These are phyloP conservation scores for Polymixis lichenea DNA, from an alignment of 2,888 invertebrate species.

Conservation along the genomic window DNA sequence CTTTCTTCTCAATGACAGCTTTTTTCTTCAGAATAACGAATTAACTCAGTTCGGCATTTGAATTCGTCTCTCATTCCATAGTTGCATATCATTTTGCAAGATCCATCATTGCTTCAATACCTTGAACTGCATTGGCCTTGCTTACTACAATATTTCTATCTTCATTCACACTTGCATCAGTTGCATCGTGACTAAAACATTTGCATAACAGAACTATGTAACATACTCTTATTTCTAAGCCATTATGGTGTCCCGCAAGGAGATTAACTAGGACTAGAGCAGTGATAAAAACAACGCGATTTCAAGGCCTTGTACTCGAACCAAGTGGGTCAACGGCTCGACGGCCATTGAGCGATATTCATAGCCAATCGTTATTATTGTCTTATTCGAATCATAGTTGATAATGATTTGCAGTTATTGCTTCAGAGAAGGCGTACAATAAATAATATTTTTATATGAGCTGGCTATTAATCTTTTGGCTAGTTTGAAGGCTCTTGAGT, in stretches of 20 bases:
- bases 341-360: constrained; percentile 57
- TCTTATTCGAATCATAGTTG: constrained; percentile 51
- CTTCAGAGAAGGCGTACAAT: constrained; percentile 35
- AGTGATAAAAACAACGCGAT: constrained; percentile 6
- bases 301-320: constrained; percentile 32
- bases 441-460: constrained; percentile 50
- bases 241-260: constrained; percentile 30
- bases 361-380: constrained; percentile 71
- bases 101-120: not conserved
- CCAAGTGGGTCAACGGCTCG: constrained; percentile 58
- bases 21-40: not conserved
- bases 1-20: not conserved
- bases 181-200: constrained; percentile 21
- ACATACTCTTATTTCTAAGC: not conserved
- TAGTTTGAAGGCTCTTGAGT: constrained; percentile 40
- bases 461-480: constrained; percentile 49
- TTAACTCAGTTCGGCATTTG: not conserved
- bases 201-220: constrained; percentile 4
- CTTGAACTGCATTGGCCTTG: constrained; percentile 34
- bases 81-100: constrained; percentile 29
- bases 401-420: constrained; percentile 53
- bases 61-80: constrained; percentile 3
- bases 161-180: constrained; percentile 34
- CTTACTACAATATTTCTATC: not conserved
- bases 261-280: constrained; percentile 19